Evolutionary conservation across 1,140 invertebrate genomes (phyloP).

Genomic region (Brachionus koreanus): DNA sequence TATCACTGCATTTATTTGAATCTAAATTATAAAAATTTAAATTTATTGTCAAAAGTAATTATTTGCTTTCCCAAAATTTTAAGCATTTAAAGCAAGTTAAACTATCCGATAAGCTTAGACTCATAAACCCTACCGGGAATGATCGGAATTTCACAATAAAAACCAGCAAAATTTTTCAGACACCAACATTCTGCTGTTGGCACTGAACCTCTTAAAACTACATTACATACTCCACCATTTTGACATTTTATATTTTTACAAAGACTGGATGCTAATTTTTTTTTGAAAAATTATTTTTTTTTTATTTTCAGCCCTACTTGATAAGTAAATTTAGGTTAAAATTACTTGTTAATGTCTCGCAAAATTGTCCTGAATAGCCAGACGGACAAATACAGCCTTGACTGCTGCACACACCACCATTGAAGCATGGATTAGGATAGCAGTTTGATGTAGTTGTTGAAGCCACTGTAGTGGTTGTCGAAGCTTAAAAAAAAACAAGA

Average conservation of each 20-base stretch:
- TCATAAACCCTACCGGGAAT: background rate
- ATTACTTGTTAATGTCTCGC: conserved; percentile 56
- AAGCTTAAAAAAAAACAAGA: background rate
- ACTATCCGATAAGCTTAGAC: background rate
- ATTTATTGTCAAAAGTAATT: background rate
- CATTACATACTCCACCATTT: conserved; percentile 49
- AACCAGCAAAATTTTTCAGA: conserved; percentile 46
- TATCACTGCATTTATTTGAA: conserved; percentile 49
- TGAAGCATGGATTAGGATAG: conserved; percentile 35
- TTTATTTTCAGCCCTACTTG: background rate
- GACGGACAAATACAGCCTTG: conserved; percentile 79
- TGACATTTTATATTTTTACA: conserved; percentile 49
- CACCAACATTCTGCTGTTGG: conserved; percentile 52
- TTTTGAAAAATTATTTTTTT: background rate
- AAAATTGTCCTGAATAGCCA: conserved; percentile 83
- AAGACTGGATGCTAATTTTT: background rate
- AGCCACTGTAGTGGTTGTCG: conserved; percentile 9
- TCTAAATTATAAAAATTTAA: background rate
- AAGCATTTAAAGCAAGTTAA: background rate
- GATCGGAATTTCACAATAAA: conserved; percentile 46
- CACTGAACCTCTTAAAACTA: conserved; percentile 45
- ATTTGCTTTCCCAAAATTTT: background rate
- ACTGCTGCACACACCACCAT: conserved; percentile 62
- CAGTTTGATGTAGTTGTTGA: background rate
- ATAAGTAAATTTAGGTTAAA: conserved; percentile 44